Percentiles rank a stretch among this genome's conserved stretches.
These are phyloP conservation scores for Podiceps cristatus DNA, from an alignment of 2,113 vertebrate species.

Conservation along the genomic window DNA sequence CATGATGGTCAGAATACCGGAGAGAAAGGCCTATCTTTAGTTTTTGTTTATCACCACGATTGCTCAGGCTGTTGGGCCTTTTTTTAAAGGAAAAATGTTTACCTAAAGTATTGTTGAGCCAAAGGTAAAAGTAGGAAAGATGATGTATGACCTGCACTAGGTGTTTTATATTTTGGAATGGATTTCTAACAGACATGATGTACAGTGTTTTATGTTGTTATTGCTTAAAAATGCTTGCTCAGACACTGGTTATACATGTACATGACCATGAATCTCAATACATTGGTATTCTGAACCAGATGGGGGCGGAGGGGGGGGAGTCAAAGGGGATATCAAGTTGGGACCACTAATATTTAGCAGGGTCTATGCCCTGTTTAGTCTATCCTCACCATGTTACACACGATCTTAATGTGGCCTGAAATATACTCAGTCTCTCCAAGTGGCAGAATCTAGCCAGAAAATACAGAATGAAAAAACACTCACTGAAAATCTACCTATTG, in stretches of 20 bases:
- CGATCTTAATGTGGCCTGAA: not conserved
- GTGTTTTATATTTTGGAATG: not conserved
- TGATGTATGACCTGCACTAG: not conserved
- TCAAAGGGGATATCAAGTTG: not conserved
- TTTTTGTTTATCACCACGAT: not conserved
- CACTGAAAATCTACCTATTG: not conserved
- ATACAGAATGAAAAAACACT: not conserved
- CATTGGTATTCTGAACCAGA: not conserved
- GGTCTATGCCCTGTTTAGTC: not conserved
- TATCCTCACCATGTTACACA: not conserved
- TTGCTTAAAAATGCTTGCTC: not conserved
- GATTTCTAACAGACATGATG: not conserved
- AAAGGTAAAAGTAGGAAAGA: not conserved
- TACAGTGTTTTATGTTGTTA: not conserved
- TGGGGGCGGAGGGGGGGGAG: too few species aligned
- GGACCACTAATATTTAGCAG: not conserved
- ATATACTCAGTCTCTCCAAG: not conserved
- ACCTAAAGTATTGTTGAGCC: not conserved
- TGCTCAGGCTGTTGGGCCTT: not conserved
- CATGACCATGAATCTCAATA: not conserved
- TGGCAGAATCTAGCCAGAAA: not conserved
- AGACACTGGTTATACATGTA: not conserved
- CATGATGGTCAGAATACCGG: not conserved
- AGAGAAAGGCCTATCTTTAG: not conserved
- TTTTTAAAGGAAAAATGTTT: conserved; percentile 39